Base-by-base conservation (phyloP, 2,113 vertebrate genomes). In the Campylomormyrus tamandua region DNA sequence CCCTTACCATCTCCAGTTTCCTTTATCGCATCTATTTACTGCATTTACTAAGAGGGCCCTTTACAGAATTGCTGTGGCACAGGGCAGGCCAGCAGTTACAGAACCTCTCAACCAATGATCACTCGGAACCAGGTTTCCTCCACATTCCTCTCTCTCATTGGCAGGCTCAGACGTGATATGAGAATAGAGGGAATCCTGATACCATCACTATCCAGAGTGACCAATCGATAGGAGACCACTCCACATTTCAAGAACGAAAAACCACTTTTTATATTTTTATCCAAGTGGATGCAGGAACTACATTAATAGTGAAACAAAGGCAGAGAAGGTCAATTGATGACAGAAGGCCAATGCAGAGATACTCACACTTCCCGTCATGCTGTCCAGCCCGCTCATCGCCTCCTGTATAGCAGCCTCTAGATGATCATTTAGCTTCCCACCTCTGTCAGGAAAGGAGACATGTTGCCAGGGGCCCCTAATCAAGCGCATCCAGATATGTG, bases 361-460 rank as follows among this genome's bases (percentile, higher is more conserved):
- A 98, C 98, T 98, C 97, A 99, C 98, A 92, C 97, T 98, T 95
- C 96, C 98, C 93, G 97, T 99, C 96, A 99, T 99, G 96, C 98
- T 99, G 95, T 99, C 98, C 94, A 99, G 96, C 95, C 98, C 98
- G 89, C 96, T 98, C 97, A 99, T 98, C 95, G 98, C 98, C 97
- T 99, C 98, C 88, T 99, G 98, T 95, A 99, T 97, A 97, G 98
- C 98, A 98, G 98, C 98, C 98, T 99, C 97, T 97, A 99, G 96
- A 96, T 98, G 98, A 96, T 98, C 98, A 96, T 98, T 99, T 95
- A 99, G 95, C 95, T 99, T 99, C 93, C 97, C 98, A 92, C 96
- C 97, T 95, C 98, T 99, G 94, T 46, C 77, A 39, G 62, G 90
- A 89, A 94, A 93, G 90, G 92, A 92, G 91, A 91, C 87, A 90